A percentile compares a stretch with the other conserved stretches of the same genome.
phyloP scores from a whole-genome alignment of 2,797 vertebrate genomes.

The Helicolenus hilgendorfi region DNA sequence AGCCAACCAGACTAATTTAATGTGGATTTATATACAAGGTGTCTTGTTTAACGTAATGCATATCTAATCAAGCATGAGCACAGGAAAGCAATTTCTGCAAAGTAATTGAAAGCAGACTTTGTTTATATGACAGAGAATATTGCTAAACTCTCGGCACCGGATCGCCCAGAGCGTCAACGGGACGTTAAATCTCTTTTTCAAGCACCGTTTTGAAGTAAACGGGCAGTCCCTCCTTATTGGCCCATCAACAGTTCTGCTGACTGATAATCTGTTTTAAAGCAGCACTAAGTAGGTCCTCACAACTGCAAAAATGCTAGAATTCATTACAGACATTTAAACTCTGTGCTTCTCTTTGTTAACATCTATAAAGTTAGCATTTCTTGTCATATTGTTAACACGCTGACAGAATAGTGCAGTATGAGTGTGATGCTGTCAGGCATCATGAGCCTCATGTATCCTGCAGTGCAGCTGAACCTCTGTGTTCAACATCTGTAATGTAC shows the following conservation, averaged over 20 bases:
- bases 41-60: conserved; percentile 88
- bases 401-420: not conserved
- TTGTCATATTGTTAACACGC: not conserved
- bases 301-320: not conserved
- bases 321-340: not conserved
- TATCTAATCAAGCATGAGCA: conserved; percentile 89
- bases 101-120: conserved; percentile 90
- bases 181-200: conserved; percentile 57
- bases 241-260: not conserved
- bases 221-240: not conserved
- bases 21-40: conserved; percentile 86
- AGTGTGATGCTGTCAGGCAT: not conserved
- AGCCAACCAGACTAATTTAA: conserved; percentile 81
- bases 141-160: conserved; percentile 77
- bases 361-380: not conserved
- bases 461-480: not conserved
- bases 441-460: not conserved
- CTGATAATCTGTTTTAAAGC: not conserved
- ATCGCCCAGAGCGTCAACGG: conserved; percentile 50
- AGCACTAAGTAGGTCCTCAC: not conserved
- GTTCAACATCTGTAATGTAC: not conserved
- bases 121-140: conserved; percentile 71
- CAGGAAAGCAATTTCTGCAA: conserved; percentile 87
- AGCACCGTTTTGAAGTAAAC: conserved; percentile 19
- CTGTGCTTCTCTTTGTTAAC: not conserved